phyloP scores from a whole-genome alignment of 2,888 invertebrate species.

The Lepidocyrtoides sp. region DNA sequence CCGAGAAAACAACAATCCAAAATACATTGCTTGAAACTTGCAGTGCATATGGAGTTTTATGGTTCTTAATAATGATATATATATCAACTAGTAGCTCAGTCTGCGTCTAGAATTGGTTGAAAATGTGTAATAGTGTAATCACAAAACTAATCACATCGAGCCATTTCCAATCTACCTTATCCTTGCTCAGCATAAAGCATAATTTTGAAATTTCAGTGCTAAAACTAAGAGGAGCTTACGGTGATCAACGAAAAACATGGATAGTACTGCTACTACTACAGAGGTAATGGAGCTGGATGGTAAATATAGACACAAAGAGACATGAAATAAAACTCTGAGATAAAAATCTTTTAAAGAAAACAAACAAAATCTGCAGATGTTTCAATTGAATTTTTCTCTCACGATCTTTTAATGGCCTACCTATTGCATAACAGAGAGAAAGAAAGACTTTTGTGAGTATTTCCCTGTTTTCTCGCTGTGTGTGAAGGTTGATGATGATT shows the following conservation, averaged over 20 bases:
- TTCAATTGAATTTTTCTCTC: conserved; percentile 29
- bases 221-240: neutral
- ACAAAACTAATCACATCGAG: neutral
- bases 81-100: neutral
- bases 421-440: conserved; percentile 9
- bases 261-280: too few species aligned
- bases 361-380: conserved; percentile 21
- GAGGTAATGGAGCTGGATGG: neutral
- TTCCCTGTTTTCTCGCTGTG: too few species aligned
- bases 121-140: neutral
- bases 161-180: neutral
- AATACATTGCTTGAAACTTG: neutral
- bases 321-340: conserved; percentile 2
- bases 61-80: neutral
- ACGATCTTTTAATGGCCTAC: neutral
- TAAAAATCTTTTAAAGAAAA: conserved; percentile 21
- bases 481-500: too few species aligned
- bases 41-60: neutral
- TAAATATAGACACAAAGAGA: conserved; percentile 22
- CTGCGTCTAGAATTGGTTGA: too few species aligned
- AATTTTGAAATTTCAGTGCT: neutral
- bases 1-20: neutral
- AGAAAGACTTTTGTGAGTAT: too few species aligned
- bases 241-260: neutral
- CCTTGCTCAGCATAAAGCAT: neutral